These are phyloP conservation scores for Phortica okadai DNA, from an alignment of 2,888 invertebrate species.

Conservation along the genomic window DNA sequence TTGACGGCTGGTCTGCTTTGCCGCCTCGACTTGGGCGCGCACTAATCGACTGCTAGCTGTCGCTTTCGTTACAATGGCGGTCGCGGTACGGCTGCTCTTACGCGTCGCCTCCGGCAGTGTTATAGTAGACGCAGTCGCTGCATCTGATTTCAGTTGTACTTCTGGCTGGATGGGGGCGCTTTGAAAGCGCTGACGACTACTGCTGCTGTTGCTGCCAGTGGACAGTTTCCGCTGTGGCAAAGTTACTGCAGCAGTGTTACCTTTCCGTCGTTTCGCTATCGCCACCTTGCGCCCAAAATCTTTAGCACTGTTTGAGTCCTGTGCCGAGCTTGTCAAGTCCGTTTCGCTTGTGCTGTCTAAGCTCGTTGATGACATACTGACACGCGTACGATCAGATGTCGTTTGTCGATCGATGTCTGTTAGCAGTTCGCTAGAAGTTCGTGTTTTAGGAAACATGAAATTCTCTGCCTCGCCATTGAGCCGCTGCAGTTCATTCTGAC, in stretches of 20 bases:
- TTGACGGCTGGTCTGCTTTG: slow-evolving; percentile 47
- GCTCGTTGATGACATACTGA: slow-evolving; percentile 64
- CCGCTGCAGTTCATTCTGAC: slow-evolving; percentile 84
- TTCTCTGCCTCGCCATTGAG: slow-evolving; percentile 91
- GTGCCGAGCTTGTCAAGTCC: slow-evolving; percentile 31
- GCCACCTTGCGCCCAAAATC: slow-evolving; percentile 51
- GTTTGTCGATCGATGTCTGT: slow-evolving; percentile 79
- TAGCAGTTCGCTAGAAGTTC: slow-evolving; percentile 70
- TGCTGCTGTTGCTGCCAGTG: slow-evolving; percentile 53
- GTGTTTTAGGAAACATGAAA: slow-evolving; percentile 88
- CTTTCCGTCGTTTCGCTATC: slow-evolving; percentile 58
- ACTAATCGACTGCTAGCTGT: slow-evolving; percentile 71
- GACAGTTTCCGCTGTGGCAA: slow-evolving; percentile 51
- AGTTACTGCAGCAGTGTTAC: slow-evolving; percentile 23
- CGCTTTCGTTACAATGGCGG: slow-evolving; percentile 73
- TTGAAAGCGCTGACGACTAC: slow-evolving; percentile 72
- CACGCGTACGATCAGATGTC: slow-evolving; percentile 73
- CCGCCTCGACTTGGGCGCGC: slow-evolving; percentile 60
- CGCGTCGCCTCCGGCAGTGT: slow-evolving; percentile 64
- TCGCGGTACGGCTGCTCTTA: slow-evolving; percentile 71
- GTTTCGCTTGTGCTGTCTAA: slow-evolving; percentile 62
- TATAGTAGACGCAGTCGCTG: slow-evolving; percentile 41
- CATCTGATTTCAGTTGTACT: slow-evolving; percentile 55
- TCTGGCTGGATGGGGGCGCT: slow-evolving; percentile 76
- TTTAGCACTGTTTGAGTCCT: not conserved